These are phyloP conservation scores for Phalera bucephala DNA, from an alignment of 2,888 invertebrate genomes.

Conservation along the genomic window DNA sequence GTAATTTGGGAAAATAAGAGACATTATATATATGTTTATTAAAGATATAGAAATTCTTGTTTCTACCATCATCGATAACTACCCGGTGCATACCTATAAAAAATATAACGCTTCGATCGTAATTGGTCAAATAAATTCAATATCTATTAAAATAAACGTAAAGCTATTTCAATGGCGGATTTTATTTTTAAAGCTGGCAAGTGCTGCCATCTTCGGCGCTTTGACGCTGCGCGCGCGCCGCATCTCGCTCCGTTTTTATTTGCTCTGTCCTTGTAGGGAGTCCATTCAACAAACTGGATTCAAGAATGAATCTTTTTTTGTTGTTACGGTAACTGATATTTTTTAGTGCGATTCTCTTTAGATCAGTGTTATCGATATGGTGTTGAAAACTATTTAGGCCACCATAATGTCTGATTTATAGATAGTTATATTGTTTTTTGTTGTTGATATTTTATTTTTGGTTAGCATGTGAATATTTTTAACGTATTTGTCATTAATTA, in stretches of 20 bases:
- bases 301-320: constrained; percentile 25
- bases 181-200: background rate
- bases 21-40: no score
- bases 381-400: constrained; percentile 3
- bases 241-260: constrained; percentile 18
- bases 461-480: no score
- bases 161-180: background rate
- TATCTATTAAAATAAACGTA: background rate
- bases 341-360: constrained; percentile 10
- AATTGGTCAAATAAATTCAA: no score
- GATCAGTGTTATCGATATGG: constrained; percentile 4
- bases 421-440: constrained; percentile 1
- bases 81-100: no score
- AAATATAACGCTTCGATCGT: no score
- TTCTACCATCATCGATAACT: no score
- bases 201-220: background rate
- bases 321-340: constrained; percentile 23
- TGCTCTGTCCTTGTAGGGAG: constrained; percentile 29
- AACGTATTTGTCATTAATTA: no score
- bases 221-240: constrained; percentile 18
- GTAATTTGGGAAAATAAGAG: no score
- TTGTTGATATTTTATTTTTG: background rate
- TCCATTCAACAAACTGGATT: constrained; percentile 41
- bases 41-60: no score
- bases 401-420: constrained; percentile 6